Evolutionary conservation across 2,113 vertebrate genomes (phyloP).

Genomic region (Oreochromis aureus): DNA sequence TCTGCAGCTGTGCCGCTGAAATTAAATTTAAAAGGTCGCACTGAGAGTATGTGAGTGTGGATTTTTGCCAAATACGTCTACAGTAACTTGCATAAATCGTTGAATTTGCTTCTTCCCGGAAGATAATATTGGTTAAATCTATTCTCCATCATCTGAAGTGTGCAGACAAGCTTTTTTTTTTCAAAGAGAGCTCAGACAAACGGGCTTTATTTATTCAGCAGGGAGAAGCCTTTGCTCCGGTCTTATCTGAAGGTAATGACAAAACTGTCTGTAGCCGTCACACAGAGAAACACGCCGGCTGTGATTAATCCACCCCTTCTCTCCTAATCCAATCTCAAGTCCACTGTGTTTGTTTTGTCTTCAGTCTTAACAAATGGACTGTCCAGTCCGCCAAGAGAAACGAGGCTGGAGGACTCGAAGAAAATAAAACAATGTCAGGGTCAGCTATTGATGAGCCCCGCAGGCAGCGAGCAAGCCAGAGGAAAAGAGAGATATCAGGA

Average conservation of each 20-base stretch:
- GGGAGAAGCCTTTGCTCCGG: not conserved
- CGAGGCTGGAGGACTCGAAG: not conserved
- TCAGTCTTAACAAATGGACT: slow-evolving; percentile 45
- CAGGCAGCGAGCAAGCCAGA: not conserved
- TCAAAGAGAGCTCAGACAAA: slow-evolving; percentile 6
- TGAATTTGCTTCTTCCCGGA: not conserved
- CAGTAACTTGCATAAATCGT: not conserved
- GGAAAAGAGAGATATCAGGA: slow-evolving; percentile 26
- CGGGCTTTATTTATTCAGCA: slow-evolving; percentile 6
- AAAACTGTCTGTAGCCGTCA: slow-evolving; percentile 46
- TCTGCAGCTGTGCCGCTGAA: not conserved
- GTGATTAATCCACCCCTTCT: slow-evolving; percentile 54
- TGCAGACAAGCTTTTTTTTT: not conserved
- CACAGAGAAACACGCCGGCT: slow-evolving; percentile 21
- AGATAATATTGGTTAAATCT: not conserved
- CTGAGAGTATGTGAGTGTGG: not conserved
- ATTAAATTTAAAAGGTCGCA: not conserved
- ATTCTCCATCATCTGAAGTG: not conserved
- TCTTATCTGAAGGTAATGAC: slow-evolving; percentile 41
- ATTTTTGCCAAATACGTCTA: not conserved
- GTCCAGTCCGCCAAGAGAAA: slow-evolving; percentile 1
- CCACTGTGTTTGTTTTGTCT: slow-evolving; percentile 13
- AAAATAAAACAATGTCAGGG: slow-evolving; percentile 35
- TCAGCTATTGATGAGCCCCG: slow-evolving; percentile 41
- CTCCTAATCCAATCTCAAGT: slow-evolving; percentile 50